Conservation (phyloP, 2,888 invertebrate species). For the Tenthredo distinguenda region DNA sequence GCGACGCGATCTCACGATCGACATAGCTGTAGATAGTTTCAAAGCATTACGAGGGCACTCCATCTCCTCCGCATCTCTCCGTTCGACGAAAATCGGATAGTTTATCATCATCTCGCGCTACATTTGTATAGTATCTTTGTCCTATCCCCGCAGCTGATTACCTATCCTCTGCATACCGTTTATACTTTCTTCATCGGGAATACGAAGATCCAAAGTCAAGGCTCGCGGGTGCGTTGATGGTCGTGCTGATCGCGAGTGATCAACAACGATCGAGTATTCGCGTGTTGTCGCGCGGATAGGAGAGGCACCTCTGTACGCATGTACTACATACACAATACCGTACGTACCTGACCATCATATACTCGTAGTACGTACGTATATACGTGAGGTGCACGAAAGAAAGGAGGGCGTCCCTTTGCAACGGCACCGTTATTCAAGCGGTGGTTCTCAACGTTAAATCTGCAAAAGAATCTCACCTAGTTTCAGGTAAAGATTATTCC, state of each 20-base stretch:
- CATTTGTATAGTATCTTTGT: not conserved
- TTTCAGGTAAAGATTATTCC: slow-evolving; percentile 22
- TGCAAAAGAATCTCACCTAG: slow-evolving; percentile 10
- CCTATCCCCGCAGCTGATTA: not conserved
- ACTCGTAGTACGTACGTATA: not conserved
- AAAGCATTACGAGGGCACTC: not conserved
- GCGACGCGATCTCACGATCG: slow-evolving; percentile 10
- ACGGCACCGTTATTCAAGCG: slow-evolving; percentile 37
- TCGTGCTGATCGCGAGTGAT: slow-evolving; percentile 6
- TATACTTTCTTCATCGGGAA: not conserved
- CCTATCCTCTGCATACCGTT: not conserved
- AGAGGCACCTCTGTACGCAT: not conserved
- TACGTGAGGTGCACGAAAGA: slow-evolving; percentile 11
- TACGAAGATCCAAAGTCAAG: not conserved
- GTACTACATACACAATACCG: not conserved
- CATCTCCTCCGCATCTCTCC: not conserved
- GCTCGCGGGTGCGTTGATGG: not conserved
- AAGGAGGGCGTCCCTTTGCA: slow-evolving; percentile 46
- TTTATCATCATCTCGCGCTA: not conserved
- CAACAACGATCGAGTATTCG: slow-evolving; percentile 27
- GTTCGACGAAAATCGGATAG: not conserved
- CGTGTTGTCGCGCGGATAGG: not conserved
- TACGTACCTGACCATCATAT: not conserved
- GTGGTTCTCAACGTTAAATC: slow-evolving; percentile 41
- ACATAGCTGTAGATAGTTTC: slow-evolving; percentile 26